Evolutionary conservation across 1,140 invertebrate species (phyloP), one percentile per base, ranked within the genome.

Genomic region (Planococcus citri): DNA sequence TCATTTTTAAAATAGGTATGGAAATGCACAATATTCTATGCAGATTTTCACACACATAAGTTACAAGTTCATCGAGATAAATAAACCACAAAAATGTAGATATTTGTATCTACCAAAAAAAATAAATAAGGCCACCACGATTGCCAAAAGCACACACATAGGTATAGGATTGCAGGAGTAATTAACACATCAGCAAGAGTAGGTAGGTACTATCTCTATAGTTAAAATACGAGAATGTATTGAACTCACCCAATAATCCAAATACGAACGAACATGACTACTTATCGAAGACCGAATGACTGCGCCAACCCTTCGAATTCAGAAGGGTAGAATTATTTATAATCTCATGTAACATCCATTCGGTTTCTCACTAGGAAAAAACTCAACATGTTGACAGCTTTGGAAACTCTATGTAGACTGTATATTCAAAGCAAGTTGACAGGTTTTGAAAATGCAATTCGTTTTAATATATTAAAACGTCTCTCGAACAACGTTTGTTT

Each of bases 281-380:
- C 12, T n/a, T 9, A 51, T 51, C 41, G 41, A 51, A 51, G 41
- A 51, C 41, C n/a, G n/a, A 51, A 14, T 20, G 41, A 51, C 41
- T 51, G 17, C n/a, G n/a, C 3, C 41, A 51, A 51, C 41, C 41
- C 41, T 51, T 51, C 41, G 33, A 37, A 37, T 14, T 6, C 33
- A 17, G 17, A 51, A 51, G 41, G 41, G 41, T 51, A 51, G 41
- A 51, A 51, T 51, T 51, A 51, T 51, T 51, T 51, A 51, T 51
- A 51, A n/a, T 51, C 41, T 51, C 41, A 51, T 51, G 41, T 51
- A 51, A 51, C 41, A 51, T 51, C 41, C 41, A 51, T 51, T 51
- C 41, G 41, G 17, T 51, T 51, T 17, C 10, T n/a, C 2, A 20
- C 10, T 51, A 51, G 17, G 17, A 51, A 51, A 51, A 51, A 17